Evolutionary conservation across 2,113 vertebrate genomes (phyloP).

Genomic region (Tragelaphus strepsiceros): DNA sequence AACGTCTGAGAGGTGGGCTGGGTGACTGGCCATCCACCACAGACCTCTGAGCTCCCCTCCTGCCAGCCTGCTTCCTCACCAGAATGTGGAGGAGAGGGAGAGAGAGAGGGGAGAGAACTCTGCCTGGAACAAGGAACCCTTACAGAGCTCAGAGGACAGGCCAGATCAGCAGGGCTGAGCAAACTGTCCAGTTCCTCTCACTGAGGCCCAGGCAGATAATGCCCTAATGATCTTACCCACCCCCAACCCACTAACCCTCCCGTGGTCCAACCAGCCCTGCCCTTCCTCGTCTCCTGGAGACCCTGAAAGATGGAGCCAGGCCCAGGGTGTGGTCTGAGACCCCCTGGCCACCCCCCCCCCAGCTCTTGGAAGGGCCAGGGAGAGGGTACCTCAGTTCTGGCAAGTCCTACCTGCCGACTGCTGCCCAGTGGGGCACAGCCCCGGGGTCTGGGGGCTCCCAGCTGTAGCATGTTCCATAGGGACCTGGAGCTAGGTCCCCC

Average conservation of each 20-base stretch:
- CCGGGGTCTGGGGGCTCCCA: background rate
- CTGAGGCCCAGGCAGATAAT: background rate
- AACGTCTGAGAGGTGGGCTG: background rate
- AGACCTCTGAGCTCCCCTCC: background rate
- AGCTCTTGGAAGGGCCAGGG: background rate
- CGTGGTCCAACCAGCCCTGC: background rate
- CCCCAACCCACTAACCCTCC: background rate
- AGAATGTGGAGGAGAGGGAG: background rate
- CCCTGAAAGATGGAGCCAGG: background rate
- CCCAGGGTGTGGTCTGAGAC: background rate
- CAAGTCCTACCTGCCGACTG: constrained; percentile 52
- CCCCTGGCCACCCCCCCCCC: background rate
- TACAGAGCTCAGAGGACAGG: background rate
- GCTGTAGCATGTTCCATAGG: constrained; percentile 28
- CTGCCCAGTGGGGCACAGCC: background rate
- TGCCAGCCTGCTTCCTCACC: background rate
- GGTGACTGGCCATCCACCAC: background rate
- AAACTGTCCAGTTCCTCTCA: background rate
- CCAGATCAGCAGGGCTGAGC: background rate
- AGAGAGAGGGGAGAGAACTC: background rate
- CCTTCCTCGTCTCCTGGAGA: background rate
- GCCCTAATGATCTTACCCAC: background rate
- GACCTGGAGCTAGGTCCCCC: background rate
- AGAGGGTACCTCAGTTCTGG: background rate
- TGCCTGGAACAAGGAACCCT: background rate